A percentile compares a stretch with the other conserved stretches of the same genome.
phyloP scores from a whole-genome alignment of 2,113 vertebrate species.

The Cynopterus brachyotis region DNA sequence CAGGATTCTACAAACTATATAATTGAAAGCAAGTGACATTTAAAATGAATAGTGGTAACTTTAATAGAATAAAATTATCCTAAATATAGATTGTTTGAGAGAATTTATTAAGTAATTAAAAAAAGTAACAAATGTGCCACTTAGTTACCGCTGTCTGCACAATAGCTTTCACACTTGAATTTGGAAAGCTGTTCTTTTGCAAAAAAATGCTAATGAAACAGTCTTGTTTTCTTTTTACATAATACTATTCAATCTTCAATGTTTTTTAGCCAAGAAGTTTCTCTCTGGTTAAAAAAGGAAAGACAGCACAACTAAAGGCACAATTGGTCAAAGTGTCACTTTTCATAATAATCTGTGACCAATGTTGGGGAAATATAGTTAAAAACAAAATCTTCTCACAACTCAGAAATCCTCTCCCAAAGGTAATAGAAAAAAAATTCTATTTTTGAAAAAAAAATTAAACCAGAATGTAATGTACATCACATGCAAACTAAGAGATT shows the following conservation, averaged over 20 bases:
- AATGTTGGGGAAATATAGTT: not conserved
- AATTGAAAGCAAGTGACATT: constrained; percentile 81
- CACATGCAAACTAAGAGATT: not conserved
- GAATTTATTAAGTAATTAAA: constrained; percentile 81
- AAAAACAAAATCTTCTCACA: not conserved
- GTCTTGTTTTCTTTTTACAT: constrained; percentile 75
- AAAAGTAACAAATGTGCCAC: constrained; percentile 79
- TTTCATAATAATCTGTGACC: not conserved
- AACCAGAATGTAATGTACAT: not conserved
- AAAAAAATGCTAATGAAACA: constrained; percentile 76
- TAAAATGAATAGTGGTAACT: constrained; percentile 78
- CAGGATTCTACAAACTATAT: constrained; percentile 68
- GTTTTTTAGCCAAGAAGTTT: constrained; percentile 66
- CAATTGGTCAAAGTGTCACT: not conserved
- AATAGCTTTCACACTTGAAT: constrained; percentile 72
- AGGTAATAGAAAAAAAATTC: not conserved
- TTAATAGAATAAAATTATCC: constrained; percentile 76
- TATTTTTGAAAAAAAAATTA: constrained; percentile 5
- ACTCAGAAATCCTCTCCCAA: not conserved
- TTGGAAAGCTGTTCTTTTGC: constrained; percentile 57
- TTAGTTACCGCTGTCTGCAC: constrained; percentile 77
- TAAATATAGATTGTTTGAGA: constrained; percentile 80
- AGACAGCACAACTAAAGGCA: not conserved
- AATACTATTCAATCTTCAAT: constrained; percentile 75
- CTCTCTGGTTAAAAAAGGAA: constrained; percentile 64